Evolutionary conservation across 2,888 invertebrate species (phyloP), one percentile per base, ranked within the genome.

Genomic region (Acrobasis suavella): DNA sequence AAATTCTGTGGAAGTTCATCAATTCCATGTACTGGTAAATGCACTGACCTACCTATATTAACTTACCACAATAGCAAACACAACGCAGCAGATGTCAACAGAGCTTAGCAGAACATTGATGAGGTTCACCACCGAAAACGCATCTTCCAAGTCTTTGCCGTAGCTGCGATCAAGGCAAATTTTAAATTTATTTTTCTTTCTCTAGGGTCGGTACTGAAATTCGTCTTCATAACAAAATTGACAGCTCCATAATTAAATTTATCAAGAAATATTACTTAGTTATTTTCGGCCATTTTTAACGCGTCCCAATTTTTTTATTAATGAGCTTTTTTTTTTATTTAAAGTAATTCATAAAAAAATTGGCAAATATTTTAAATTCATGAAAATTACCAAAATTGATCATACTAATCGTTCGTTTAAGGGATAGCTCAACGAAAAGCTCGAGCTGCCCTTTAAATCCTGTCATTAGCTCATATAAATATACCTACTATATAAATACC

Each of bases 61-160:
- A 76, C 87, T 80, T 76, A 88, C 85, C 59, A 84, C 86, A 49
- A 88, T 86, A 66, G 82, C 83, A 64, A 89, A 89, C 52, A 83
- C 79, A 32, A 87, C 87, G 62, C 85, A 88, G 72, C 89, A 89
- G 62, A 89, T 87, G 60, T 88, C 82, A 1, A 88, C 81, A 0
- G 89, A 89, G 64, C 89, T 89, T 61, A 89, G 64, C 2, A 89
- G 69, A 3, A 89, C 86, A 62, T 87, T 89, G 10, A 89, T 82
- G 9, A 89, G 78, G 67, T 87, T 87, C 6, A 87, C 84, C 59
- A 87, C 70, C 10, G 84, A 79, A 64, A 89, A 89, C 0, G 85
- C 83, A 39, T 84, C 80, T 68, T 89, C 88, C 65, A 88, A 74
- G 67, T 89, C 81, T 54, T 82, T 80, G 38, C 80, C 84, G 62